Evolutionary conservation across 2,797 vertebrate genomes (phyloP).

Genomic region (Scolopax rusticola): DNA sequence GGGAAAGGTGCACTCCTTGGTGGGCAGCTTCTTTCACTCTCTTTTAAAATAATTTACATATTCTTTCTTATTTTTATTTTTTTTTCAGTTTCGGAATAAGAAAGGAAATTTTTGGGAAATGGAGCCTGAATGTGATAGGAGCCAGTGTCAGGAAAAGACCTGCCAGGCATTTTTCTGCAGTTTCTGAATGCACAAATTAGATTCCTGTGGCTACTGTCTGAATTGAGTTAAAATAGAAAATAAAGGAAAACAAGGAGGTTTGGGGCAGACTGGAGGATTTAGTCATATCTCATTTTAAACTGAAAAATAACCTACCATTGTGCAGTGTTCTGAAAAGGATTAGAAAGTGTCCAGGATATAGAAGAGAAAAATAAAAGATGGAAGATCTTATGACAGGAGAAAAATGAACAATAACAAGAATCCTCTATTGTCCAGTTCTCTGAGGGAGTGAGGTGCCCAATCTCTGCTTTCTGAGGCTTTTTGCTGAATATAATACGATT

Average conservation of each 20-base stretch:
- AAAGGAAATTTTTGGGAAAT: background rate
- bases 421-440: background rate
- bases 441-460: background rate
- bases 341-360: background rate
- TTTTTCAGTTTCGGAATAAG: background rate
- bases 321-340: background rate
- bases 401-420: background rate
- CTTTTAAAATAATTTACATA: background rate
- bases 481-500: background rate
- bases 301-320: constrained; percentile 2
- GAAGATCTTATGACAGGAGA: background rate
- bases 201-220: background rate
- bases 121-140: background rate
- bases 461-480: background rate
- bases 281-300: background rate
- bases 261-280: background rate
- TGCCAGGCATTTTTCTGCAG: background rate
- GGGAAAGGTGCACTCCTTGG: background rate
- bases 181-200: background rate
- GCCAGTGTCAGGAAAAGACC: background rate
- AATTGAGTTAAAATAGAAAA: background rate
- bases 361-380: background rate
- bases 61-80: background rate
- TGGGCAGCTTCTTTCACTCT: background rate
- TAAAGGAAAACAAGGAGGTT: background rate